Evolutionary conservation across 2,113 vertebrate genomes (phyloP).

Genomic region (Xenus cinereus): DNA sequence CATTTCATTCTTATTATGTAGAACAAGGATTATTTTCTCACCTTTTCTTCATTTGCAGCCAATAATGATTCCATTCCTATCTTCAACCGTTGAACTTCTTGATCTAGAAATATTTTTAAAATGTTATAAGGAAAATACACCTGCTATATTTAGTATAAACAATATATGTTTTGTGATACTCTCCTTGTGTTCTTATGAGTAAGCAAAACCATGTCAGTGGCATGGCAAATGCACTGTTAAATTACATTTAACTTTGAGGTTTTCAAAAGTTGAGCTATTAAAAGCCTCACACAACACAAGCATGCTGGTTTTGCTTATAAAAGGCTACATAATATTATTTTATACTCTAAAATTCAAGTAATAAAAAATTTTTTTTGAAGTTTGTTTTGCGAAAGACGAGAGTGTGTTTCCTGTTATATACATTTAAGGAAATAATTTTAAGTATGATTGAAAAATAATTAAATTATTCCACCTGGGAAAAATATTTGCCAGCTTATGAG

Average conservation of each 20-base stretch:
- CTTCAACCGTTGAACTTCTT: slow-evolving; percentile 89
- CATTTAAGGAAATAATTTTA: neutral
- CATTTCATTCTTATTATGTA: neutral
- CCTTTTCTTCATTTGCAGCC: slow-evolving; percentile 93
- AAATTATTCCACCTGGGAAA: neutral
- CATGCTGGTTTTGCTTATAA: neutral
- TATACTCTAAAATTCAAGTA: neutral
- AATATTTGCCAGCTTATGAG: neutral
- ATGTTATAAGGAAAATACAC: neutral
- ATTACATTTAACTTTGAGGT: neutral
- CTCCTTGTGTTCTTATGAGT: neutral
- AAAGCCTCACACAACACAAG: neutral
- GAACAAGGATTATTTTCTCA: slow-evolving; percentile 43
- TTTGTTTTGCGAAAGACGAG: neutral
- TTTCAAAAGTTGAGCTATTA: neutral
- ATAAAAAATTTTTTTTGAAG: neutral
- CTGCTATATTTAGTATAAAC: neutral
- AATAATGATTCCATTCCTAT: slow-evolving; percentile 88
- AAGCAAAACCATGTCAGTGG: neutral
- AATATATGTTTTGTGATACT: neutral
- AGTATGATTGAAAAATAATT: neutral
- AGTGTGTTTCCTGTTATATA: neutral
- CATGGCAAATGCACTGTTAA: neutral
- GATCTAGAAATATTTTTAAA: slow-evolving; percentile 77
- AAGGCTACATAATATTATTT: neutral